These are phyloP conservation scores for Colius striatus DNA, from an alignment of 2,113 vertebrate genomes.

Conservation along the genomic window DNA sequence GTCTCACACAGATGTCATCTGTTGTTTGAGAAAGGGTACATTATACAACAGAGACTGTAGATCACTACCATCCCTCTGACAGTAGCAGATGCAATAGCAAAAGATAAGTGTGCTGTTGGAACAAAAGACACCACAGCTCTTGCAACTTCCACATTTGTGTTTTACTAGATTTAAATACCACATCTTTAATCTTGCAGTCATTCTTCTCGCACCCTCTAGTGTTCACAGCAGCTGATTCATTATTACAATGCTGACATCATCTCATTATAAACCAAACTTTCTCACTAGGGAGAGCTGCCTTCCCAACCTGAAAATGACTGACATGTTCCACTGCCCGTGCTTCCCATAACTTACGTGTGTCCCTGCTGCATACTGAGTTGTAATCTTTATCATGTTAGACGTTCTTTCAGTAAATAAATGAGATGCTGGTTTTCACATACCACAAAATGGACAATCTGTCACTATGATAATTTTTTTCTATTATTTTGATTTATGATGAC, in stretches of 20 bases:
- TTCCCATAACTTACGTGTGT: rapidly evolving
- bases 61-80: rapidly evolving
- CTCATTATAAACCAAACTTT: rapidly evolving
- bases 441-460: background rate
- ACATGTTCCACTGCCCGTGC: background rate
- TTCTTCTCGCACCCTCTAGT: conserved; percentile 20
- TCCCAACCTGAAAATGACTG: background rate
- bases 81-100: rapidly evolving
- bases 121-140: background rate
- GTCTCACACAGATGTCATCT: background rate
- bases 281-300: background rate
- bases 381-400: rapidly evolving
- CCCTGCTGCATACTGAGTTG: rapidly evolving
- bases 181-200: rapidly evolving
- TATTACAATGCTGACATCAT: rapidly evolving
- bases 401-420: background rate
- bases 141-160: background rate
- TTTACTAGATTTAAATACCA: rapidly evolving
- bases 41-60: rapidly evolving
- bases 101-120: rapidly evolving
- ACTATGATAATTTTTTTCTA: background rate
- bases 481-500: conserved; percentile 20
- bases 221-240: background rate
- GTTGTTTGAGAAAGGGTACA: background rate
- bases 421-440: background rate